Base-by-base conservation (phyloP, 1,140 invertebrate species). In the Drosophila ficusphila region DNA sequence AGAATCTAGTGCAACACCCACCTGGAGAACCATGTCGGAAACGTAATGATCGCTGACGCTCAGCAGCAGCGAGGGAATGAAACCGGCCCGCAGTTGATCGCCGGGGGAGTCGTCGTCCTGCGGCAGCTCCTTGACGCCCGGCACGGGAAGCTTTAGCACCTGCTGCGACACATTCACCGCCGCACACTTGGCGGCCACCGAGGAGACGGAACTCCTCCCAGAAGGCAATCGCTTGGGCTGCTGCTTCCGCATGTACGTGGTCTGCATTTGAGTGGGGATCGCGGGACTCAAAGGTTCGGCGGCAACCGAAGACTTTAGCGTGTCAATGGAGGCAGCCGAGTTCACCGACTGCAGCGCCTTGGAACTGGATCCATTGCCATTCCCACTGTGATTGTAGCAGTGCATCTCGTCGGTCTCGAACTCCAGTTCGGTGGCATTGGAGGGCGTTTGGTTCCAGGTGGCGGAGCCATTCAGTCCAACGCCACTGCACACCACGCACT, bases 1-100 rank as follows among this genome's bases (percentile, higher is more conserved):
- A 29, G 27, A 1, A 25, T 34, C 19, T 19, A 4, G 6, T 11
- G 1, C 3, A 4, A 11, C 2, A 38, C 68, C 62, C 86, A 79
- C 95, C 94, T 96, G 95, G 4, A 96, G 90, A 14, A 95, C 94
- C 92, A 95, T 95, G 92, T 96, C 95, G 70, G 96, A 94, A 72
- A 96, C 93, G 90, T 96, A 97, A 86, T 95, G 94, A 90, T 95
- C 94, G 44, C 93, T 93, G 51, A 94, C 92, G 49, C 93, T 94
- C 3, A 94, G 94, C 34, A 96, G 90, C 29, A 96, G 83, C 18
- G 95, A 94, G 18, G 91, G 76, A 48, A 92, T 91, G 61, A 92
- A 92, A 5, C 91, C 91, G 16, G 91, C 82, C 3, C 86, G 73
- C 18, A 92, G 34, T 46, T 91, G 82, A 38, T 83, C 85, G 1